Base-by-base conservation (phyloP, 2,797 vertebrate species). In the Onychomys torridus region DNA sequence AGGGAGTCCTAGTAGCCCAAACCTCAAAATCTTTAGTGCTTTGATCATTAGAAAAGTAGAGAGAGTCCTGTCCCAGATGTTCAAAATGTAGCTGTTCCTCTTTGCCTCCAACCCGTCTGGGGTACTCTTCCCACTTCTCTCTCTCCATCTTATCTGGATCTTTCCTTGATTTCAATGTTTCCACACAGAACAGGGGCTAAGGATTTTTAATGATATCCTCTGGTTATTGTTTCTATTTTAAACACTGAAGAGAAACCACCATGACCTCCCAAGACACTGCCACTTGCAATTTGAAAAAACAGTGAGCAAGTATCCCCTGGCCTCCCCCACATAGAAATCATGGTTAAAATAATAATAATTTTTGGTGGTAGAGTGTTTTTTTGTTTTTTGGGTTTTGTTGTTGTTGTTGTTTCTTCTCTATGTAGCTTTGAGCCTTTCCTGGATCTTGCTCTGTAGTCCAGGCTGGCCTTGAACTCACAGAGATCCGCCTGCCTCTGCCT, bases 161-260 rank as follows among this genome's bases (percentile, higher is more conserved):
- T 92, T 73, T 67, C 67, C 27, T 55, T 19, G 86, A 71, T 52
- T 79, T 11, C 76, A 71, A 10, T 57, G 76, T 76, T 93, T 63
- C 91, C 34, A 76, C 25, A 3, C 7, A 93, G 82, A 90, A 87
- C 12, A 71, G 8, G n/a, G 63, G 25, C 46, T 88, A 52, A 73
- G 52, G 25, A 25, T 79, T 55, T 94, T 88, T 90, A 88, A 69
- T 19, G 88, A 59, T 89, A 88, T 52, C 83, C 95, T 96, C 65
- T 40, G 32, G 83, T 57, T 94, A 34, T 37, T 86, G 78, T 82
- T 95, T 96, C 52, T 88, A 9, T 91, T 82, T 95, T 78, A 95
- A 90, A 71, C 57, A 52, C 55, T 89, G n/a, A 1, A 63, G 59
- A 29, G 32, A 55, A 96, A 79, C 27, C 11, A 88, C 55, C 65